phyloP scores from a whole-genome alignment of 2,888 invertebrate genomes.

The Caenorhabditis sulstoni region DNA sequence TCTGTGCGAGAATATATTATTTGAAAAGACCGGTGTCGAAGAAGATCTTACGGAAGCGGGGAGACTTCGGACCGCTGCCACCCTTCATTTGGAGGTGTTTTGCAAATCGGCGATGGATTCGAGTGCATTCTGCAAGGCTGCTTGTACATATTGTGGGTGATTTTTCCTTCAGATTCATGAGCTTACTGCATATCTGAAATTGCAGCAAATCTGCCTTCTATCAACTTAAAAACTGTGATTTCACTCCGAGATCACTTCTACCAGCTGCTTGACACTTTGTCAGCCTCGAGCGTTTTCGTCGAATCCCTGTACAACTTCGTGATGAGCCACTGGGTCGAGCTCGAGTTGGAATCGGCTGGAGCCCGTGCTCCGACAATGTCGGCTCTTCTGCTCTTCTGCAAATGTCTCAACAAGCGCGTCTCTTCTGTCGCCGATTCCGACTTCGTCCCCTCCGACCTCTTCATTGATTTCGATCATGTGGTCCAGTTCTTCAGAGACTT shows the following conservation, averaged over 20 bases:
- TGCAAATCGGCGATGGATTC: slow-evolving; percentile 15
- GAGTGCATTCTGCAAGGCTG: slow-evolving; percentile 11
- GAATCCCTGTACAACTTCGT: slow-evolving; percentile 44
- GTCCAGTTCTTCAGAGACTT: slow-evolving; percentile 82
- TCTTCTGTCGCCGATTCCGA: slow-evolving; percentile 55
- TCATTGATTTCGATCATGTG: slow-evolving; percentile 34
- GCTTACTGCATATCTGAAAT: background rate
- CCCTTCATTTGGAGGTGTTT: slow-evolving; percentile 1
- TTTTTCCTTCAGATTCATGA: too few species aligned
- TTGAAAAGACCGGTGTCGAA: background rate
- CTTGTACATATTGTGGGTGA: slow-evolving; percentile 39
- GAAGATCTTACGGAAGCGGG: slow-evolving; percentile 31
- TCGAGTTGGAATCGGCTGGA: background rate
- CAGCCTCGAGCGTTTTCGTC: slow-evolving; percentile 32
- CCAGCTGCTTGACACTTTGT: slow-evolving; percentile 33
- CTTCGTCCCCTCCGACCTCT: slow-evolving; percentile 24
- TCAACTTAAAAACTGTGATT: slow-evolving; percentile 18
- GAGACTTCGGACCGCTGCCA: slow-evolving; percentile 10
- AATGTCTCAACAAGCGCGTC: slow-evolving; percentile 27
- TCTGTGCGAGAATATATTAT: background rate
- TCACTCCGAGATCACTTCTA: slow-evolving; percentile 29
- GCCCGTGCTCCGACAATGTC: slow-evolving; percentile 3
- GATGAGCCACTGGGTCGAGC: background rate
- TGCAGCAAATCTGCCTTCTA: slow-evolving; percentile 9
- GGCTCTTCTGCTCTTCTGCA: slow-evolving; percentile 32